Evolutionary conservation across 2,113 vertebrate species (phyloP).

Genomic region (Cisticola juncidis): DNA sequence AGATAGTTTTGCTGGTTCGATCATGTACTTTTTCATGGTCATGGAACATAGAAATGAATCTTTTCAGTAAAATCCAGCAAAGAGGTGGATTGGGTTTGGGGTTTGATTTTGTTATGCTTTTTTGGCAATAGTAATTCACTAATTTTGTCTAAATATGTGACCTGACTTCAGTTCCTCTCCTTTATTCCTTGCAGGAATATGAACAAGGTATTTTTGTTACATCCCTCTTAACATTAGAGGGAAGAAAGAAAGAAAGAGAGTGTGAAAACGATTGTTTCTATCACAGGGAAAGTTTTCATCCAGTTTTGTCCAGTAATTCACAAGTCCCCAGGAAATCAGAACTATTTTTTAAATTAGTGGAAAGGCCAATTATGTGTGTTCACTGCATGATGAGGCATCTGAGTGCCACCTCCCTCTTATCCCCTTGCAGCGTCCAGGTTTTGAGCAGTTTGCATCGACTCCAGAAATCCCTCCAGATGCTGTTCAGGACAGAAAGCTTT

Average conservation of each 20-base stretch:
- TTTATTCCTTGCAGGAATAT: background rate
- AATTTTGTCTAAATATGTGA: background rate
- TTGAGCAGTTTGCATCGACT: conserved; percentile 11
- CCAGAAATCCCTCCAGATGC: conserved; percentile 84
- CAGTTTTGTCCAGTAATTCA: background rate
- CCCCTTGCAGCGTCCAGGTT: conserved; percentile 55
- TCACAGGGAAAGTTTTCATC: background rate
- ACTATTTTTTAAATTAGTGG: background rate
- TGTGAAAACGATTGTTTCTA: background rate
- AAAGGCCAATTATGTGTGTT: background rate
- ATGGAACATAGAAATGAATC: background rate
- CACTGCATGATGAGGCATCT: background rate
- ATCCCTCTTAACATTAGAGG: background rate
- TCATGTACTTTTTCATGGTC: background rate
- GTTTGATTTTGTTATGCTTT: background rate
- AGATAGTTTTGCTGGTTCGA: background rate
- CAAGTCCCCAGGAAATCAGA: background rate
- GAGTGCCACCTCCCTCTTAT: background rate
- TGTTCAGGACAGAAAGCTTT: conserved; percentile 75
- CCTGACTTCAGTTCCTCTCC: background rate
- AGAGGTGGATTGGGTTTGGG: background rate
- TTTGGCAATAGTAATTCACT: background rate
- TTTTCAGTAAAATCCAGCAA: background rate
- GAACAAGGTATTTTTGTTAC: background rate
- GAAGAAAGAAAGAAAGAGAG: background rate